phyloP scores from a whole-genome alignment of 2,888 invertebrate species.

The Agriopis marginaria region DNA sequence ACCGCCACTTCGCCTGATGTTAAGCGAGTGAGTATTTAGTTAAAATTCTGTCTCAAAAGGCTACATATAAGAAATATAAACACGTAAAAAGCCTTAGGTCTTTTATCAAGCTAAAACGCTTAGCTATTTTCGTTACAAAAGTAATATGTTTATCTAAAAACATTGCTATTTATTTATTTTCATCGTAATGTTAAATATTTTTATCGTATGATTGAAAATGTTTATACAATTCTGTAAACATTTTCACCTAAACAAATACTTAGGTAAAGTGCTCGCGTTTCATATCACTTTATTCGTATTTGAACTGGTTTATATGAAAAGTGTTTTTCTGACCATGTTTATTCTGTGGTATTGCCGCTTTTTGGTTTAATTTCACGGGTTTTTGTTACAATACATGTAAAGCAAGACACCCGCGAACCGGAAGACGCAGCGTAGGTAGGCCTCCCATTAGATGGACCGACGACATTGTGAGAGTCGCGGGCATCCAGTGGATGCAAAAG shows the following conservation, averaged over 20 bases:
- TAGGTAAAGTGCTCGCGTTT: not conserved
- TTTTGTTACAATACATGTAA: too few relatives aligned
- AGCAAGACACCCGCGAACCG: too few relatives aligned
- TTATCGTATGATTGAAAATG: not conserved
- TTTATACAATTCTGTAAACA: not conserved
- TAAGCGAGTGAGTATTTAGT: too few relatives aligned
- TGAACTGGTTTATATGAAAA: not conserved
- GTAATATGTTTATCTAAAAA: not conserved
- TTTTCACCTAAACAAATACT: constrained; percentile 1
- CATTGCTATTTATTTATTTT: not conserved
- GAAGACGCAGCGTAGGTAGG: too few relatives aligned
- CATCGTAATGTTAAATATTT: not conserved
- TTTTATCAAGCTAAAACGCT: not conserved
- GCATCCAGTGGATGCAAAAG: too few relatives aligned
- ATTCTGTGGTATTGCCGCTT: too few relatives aligned
- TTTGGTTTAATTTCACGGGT: too few relatives aligned
- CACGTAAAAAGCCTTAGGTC: not conserved
- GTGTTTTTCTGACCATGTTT: not conserved
- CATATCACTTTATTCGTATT: not conserved
- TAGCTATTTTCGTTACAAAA: not conserved
- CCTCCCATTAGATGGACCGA: too few relatives aligned
- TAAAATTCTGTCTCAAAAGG: too few relatives aligned
- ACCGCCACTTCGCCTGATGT: too few relatives aligned
- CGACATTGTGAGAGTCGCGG: too few relatives aligned
- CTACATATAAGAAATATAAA: too few relatives aligned